A percentile compares a stretch with the other conserved stretches of the same genome.
Conservation (phyloP, 2,797 vertebrate species). For the Sebastes iracundus region DNA sequence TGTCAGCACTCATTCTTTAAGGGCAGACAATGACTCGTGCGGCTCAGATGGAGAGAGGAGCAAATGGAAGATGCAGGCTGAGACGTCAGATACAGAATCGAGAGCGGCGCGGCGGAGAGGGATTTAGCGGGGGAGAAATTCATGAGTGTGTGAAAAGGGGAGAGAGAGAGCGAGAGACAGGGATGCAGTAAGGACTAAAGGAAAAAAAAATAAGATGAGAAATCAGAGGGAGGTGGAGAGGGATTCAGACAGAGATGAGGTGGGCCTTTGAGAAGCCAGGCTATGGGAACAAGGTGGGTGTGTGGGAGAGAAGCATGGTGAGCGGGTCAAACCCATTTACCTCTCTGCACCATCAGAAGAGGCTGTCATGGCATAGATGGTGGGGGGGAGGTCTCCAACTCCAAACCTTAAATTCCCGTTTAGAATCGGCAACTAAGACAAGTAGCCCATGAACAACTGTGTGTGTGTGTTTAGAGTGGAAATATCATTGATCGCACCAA, state of each 20-base stretch:
- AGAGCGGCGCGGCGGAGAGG: conserved; percentile 6
- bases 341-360: background rate
- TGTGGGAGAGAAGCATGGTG: conserved; percentile 23
- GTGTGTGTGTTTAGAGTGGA: background rate
- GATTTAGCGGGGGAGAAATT: conserved; percentile 40
- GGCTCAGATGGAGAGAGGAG: conserved; percentile 20
- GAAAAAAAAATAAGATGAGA: conserved; percentile 28
- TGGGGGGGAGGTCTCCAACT: conserved; percentile 11
- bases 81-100: conserved; percentile 25
- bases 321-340: conserved; percentile 55
- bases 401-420: conserved; percentile 5
- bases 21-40: conserved; percentile 26
- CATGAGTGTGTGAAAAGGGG: conserved; percentile 31
- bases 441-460: background rate
- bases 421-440: conserved; percentile 23
- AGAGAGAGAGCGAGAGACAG: background rate
- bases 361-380: conserved; percentile 4
- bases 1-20: conserved; percentile 38
- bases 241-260: conserved; percentile 15
- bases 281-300: conserved; percentile 8
- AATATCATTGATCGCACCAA: background rate
- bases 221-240: conserved; percentile 28
- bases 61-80: conserved; percentile 18
- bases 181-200: background rate
- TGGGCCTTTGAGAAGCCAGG: conserved; percentile 4